Evolutionary conservation across 1,140 invertebrate species (phyloP).

Genomic region (Acromyrmex heyeri): DNA sequence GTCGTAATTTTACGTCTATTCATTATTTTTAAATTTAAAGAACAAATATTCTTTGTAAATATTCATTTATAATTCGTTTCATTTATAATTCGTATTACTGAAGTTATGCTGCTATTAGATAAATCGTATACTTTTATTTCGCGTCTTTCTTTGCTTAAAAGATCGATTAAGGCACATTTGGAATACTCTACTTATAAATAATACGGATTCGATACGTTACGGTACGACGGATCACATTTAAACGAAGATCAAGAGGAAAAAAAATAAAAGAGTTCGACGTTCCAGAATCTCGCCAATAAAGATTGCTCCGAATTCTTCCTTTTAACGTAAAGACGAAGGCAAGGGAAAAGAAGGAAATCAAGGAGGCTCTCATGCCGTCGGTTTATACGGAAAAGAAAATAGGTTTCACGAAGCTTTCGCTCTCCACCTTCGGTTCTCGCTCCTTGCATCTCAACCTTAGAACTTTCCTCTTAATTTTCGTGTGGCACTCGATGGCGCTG

Average conservation of each 20-base stretch:
- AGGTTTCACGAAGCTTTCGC: conserved; percentile 48
- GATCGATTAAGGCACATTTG: conserved; percentile 9
- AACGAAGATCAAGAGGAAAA: conserved; percentile 23
- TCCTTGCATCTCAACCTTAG: conserved; percentile 55
- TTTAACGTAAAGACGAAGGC: conserved; percentile 36
- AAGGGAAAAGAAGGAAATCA: conserved; percentile 48
- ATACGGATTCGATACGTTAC: conserved; percentile 44
- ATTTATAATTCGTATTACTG: conserved; percentile 5
- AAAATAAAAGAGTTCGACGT: conserved; percentile 32
- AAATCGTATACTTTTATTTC: neutral
- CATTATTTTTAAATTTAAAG: neutral
- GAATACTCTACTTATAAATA: conserved; percentile 13
- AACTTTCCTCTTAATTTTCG: conserved; percentile 63
- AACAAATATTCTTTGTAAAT: neutral
- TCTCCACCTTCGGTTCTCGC: conserved; percentile 13
- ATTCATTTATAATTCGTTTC: conserved; percentile 11
- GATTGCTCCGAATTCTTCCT: conserved; percentile 59
- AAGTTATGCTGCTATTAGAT: neutral
- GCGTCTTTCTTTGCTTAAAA: neutral
- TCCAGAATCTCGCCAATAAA: conserved; percentile 58
- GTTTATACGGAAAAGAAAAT: conserved; percentile 62
- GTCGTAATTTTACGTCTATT: neutral
- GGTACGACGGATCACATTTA: conserved; percentile 55
- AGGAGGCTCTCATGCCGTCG: conserved; percentile 57
- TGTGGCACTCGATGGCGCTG: conserved; percentile 31